Base-by-base conservation (phyloP, 2,797 vertebrate genomes). In the Diceros bicornis region DNA sequence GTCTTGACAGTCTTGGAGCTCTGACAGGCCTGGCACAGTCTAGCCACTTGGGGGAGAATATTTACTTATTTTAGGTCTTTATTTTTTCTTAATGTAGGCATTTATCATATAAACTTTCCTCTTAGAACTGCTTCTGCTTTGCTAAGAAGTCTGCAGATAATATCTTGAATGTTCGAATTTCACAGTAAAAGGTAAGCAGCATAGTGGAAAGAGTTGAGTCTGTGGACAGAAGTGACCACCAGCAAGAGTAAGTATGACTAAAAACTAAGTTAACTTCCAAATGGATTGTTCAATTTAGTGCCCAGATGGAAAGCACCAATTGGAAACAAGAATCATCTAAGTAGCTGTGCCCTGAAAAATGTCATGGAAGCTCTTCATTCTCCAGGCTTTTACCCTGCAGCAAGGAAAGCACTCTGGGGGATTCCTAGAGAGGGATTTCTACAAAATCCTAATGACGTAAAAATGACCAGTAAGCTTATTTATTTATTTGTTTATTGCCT, bases 131-230 rank as follows among this genome's bases (percentile, higher is more conserved):
- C 37, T 37, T 37, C 37, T 37, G 37, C 92, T 96, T 96, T 69
- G 68, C 17, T 86, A 95, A 72, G 29, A 91, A 87, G 59, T 37
- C 66, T 97, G 50, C 1, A 18, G 57, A 17, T 98, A 96, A 62
- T 47, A 93, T 50, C 44, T 94, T 89, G 34, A 86, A 82, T 78
- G 55, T 52, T 83, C 44, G n/a, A 14, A 21, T 44, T 93, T 62
- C 32, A 32, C 72, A 13, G 32, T 29, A 57, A 41, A 83, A 82
- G 52, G 3, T 41, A 81, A 94, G 77, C 41, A 87, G 50, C 21
- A 12, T 27, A 83, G 61, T 79, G 41, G 61, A 93, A 95, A 92
- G 78, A 16, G 14, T 78, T 61, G 18, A 37, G 52, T 17, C 52
- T 2, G 50, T 64, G 72, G 23, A 79, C 66, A 83, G 64, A 96